Evolutionary conservation across 2,113 vertebrate genomes (phyloP), one percentile per base, ranked within the genome.

Genomic region (Emberiza fucata): DNA sequence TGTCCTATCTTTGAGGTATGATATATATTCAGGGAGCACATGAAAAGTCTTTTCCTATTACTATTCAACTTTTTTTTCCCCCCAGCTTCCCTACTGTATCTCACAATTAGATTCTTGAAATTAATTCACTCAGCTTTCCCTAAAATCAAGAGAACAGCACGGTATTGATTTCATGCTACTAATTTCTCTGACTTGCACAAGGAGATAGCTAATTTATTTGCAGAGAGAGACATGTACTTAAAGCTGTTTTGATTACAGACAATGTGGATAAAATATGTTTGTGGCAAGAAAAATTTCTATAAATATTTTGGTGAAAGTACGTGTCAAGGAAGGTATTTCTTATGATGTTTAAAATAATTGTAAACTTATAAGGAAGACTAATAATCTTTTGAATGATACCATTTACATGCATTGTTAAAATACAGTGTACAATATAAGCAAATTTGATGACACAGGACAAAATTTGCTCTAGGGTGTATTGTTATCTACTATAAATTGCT

Each of bases 121-220:
- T 88, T 47, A 77, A 70, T 94, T 93, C 77, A 48, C 39, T 77
- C 53, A 82, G n/a, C 57, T 93, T 91, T 91, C 42, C 77, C 59
- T 73, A 45, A 80, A 94, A 91, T 85, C 64, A 51, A n/a, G 48
- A 84, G 51, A 96, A 64, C 53, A 78, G 44, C 60, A 50, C 6
- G 40, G 45, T 82, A 81, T 82, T 91, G 85, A 93, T 95, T 95
- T 96, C 70, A 95, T 60, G 42, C 51, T 95, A 96, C 90, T 96
- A 19, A 85, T 92, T 78, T 88, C 21, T 97, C 93, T 97, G 89
- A 90, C 94, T 95, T 54, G 54, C 57, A 78, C 44, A 31, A 83
- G 19, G 28, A 86, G 33, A 48, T 95, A 83, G n/a, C 53, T 94
- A 86, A 92, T 94, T 91, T 93, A 85, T 96, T 97, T 96, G 51